These are phyloP conservation scores for Eurois occulta DNA, from an alignment of 2,888 invertebrate genomes.

Conservation along the genomic window DNA sequence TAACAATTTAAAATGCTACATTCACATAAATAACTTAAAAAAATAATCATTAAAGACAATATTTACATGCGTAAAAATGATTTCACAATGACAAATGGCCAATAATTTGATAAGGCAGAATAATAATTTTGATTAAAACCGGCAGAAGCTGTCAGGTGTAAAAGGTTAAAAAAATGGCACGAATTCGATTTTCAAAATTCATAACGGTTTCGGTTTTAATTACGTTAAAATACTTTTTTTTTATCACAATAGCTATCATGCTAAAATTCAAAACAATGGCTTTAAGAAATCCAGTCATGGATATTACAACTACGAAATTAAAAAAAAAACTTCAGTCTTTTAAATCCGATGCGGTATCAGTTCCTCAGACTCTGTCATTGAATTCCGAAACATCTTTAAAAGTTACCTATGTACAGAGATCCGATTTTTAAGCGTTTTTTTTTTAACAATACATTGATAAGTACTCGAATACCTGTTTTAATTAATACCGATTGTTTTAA, in stretches of 20 bases:
- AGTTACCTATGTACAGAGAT: slow-evolving; percentile 67
- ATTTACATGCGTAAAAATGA: slow-evolving; percentile 86
- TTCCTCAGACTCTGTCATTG: slow-evolving; percentile 71
- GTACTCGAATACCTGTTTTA: slow-evolving; percentile 74
- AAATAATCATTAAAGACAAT: slow-evolving; percentile 78
- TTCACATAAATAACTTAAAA: slow-evolving; percentile 90
- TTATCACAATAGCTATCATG: slow-evolving; percentile 86
- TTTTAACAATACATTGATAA: slow-evolving; percentile 62
- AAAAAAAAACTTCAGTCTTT: slow-evolving; percentile 88
- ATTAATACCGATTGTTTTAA: slow-evolving; percentile 77
- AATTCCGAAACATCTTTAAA: slow-evolving; percentile 62
- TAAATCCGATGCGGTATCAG: slow-evolving; percentile 82
- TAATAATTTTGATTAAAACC: slow-evolving; percentile 74
- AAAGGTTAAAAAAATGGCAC: slow-evolving; percentile 84
- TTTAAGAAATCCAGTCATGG: slow-evolving; percentile 82
- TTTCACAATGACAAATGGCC: slow-evolving; percentile 79
- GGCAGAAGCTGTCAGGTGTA: slow-evolving; percentile 81
- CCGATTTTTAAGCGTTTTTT: slow-evolving; percentile 66
- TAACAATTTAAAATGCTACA: slow-evolving; percentile 84
- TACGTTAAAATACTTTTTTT: slow-evolving; percentile 85
- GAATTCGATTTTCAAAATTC: slow-evolving; percentile 75
- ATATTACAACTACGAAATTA: slow-evolving; percentile 80
- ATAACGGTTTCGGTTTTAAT: slow-evolving; percentile 75
- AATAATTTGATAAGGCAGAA: slow-evolving; percentile 73
- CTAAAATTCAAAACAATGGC: slow-evolving; percentile 83